Percentiles rank a stretch among this genome's conserved stretches.
Conservation (phyloP, 2,888 invertebrate genomes). For the Iphiclides podalirius region DNA sequence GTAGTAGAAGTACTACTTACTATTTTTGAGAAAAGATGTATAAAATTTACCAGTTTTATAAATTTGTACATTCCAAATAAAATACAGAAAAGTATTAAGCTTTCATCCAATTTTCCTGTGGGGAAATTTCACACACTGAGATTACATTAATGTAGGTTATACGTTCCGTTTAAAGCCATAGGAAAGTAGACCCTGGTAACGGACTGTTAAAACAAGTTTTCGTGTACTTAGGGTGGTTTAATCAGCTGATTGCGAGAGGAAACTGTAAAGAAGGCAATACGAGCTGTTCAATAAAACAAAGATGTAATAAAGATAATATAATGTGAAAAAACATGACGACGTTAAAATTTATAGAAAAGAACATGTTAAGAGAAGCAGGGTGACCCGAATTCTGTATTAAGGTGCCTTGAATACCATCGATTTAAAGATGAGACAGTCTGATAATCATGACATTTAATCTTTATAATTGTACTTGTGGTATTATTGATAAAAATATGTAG, state of each 20-base stretch:
- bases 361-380: no score
- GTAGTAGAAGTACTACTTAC: no score
- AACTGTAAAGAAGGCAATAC: conserved; percentile 60
- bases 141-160: conserved; percentile 30
- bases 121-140: conserved; percentile 32
- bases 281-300: conserved; percentile 37
- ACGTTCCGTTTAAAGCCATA: conserved; percentile 1
- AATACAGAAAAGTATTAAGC: conserved; percentile 41
- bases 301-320: conserved; percentile 23
- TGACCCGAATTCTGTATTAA: no score
- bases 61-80: no score
- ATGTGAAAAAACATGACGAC: background rate
- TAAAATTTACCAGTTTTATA: no score
- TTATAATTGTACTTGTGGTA: no score
- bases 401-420: no score
- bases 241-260: conserved; percentile 48
- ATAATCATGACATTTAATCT: no score
- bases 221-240: conserved; percentile 33
- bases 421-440: no score
- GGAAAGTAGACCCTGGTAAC: conserved; percentile 31
- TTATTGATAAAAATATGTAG: no score
- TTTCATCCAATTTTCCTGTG: conserved; percentile 47
- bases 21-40: no score
- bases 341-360: no score
- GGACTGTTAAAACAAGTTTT: conserved; percentile 25